A percentile compares a stretch with the other conserved stretches of the same genome.
Evolutionary conservation across 2,888 invertebrate species (phyloP).

Genomic region (Petrophora chlorosata): DNA sequence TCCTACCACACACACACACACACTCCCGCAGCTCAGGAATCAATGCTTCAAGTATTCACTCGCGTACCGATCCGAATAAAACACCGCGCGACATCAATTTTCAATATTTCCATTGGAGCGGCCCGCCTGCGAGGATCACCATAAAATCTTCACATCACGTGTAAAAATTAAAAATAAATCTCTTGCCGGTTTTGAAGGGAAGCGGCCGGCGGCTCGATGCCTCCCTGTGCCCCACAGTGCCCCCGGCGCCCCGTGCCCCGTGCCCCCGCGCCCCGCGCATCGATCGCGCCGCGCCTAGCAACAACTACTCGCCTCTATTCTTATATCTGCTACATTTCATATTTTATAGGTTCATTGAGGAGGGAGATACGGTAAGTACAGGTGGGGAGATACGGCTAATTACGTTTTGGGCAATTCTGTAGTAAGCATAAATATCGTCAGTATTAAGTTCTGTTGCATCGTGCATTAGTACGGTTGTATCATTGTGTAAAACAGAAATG

Average conservation of each 20-base stretch:
- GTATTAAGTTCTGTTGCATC: too few relatives aligned
- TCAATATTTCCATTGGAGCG: neutral
- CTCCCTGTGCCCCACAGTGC: slow-evolving; percentile 13
- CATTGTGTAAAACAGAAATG: too few relatives aligned
- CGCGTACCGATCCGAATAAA: neutral
- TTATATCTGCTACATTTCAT: slow-evolving; percentile 1
- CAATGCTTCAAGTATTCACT: neutral
- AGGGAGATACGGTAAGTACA: neutral
- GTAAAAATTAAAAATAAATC: slow-evolving; percentile 51
- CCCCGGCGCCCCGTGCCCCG: slow-evolving; percentile 2
- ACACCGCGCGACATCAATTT: slow-evolving; percentile 6
- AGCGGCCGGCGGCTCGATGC: slow-evolving; percentile 10
- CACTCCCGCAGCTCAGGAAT: too few relatives aligned
- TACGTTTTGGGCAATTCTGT: neutral
- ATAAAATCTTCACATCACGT: slow-evolving; percentile 35
- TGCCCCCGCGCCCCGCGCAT: slow-evolving; percentile 23
- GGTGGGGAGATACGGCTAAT: neutral
- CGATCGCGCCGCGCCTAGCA: slow-evolving; percentile 47
- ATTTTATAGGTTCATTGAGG: neutral
- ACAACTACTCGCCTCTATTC: slow-evolving; percentile 35
- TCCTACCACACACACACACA: too few relatives aligned
- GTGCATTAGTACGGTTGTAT: too few relatives aligned
- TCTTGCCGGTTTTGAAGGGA: slow-evolving; percentile 22
- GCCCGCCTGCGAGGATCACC: slow-evolving; percentile 23
- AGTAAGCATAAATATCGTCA: too few relatives aligned